A percentile compares a stretch with the other conserved stretches of the same genome.
Evolutionary conservation across 2,113 vertebrate species (phyloP).

Genomic region (Pogonocichla stellata): DNA sequence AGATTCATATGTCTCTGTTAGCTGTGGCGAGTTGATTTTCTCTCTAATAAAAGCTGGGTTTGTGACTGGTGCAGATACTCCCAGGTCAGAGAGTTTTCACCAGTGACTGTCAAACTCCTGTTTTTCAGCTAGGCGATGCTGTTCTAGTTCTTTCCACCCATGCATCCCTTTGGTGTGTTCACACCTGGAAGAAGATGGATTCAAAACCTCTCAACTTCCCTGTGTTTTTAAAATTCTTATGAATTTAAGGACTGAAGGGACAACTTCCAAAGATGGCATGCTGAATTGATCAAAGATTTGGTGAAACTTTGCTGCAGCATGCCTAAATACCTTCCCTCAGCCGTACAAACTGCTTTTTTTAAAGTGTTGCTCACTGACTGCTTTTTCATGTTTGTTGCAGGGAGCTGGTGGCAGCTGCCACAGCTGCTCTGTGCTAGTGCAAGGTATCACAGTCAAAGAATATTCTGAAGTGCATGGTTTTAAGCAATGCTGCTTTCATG

Average conservation of each 20-base stretch:
- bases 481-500: not conserved
- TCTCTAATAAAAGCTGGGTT: not conserved
- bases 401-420: not conserved
- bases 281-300: not conserved
- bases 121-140: not conserved
- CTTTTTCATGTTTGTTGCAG: not conserved
- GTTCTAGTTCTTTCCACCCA: not conserved
- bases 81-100: not conserved
- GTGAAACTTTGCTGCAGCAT: not conserved
- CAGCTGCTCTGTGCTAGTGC: not conserved
- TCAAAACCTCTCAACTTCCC: not conserved
- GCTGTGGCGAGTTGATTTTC: not conserved
- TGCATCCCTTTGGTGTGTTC: not conserved
- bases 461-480: not conserved
- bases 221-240: not conserved
- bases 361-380: not conserved
- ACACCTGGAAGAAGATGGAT: not conserved
- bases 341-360: not conserved
- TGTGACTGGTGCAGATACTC: not conserved
- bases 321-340: not conserved
- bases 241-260: not conserved
- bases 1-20: not conserved
- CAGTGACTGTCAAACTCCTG: not conserved
- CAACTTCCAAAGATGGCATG: not conserved
- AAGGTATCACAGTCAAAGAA: not conserved